Percentiles rank a stretch among this genome's conserved stretches.
Conservation (phyloP, 2,888 invertebrate species). For the Operophtera brumata region DNA sequence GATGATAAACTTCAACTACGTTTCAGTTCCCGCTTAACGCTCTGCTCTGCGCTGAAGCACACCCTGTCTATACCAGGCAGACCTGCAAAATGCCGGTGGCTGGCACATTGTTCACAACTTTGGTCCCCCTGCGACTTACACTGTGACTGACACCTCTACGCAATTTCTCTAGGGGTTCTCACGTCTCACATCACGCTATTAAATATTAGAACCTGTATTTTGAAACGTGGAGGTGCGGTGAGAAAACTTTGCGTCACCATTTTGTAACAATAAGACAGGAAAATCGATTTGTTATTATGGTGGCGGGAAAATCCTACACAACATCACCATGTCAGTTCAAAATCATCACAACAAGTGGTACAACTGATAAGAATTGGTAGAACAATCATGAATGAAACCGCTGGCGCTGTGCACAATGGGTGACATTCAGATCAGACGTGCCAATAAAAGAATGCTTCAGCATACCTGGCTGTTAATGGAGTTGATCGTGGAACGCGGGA, state of each 20-base stretch:
- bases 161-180: slow-evolving; percentile 9
- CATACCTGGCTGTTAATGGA: too few relatives aligned
- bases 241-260: too few relatives aligned
- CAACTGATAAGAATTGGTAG: background rate
- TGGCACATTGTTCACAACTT: slow-evolving; percentile 8
- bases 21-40: too few relatives aligned
- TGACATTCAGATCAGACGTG: background rate
- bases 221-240: background rate
- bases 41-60: too few relatives aligned
- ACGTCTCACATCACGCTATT: background rate
- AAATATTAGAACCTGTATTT: slow-evolving; percentile 1
- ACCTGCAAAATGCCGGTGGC: too few relatives aligned
- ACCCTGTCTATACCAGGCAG: too few relatives aligned
- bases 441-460: slow-evolving; percentile 2
- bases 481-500: background rate
- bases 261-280: too few relatives aligned
- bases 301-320: too few relatives aligned
- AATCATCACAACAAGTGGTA: background rate
- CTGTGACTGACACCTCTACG: slow-evolving; percentile 15
- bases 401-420: background rate
- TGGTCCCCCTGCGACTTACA: background rate
- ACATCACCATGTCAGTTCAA: background rate
- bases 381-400: slow-evolving; percentile 8
- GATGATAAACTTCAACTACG: too few relatives aligned
- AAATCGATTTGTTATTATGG: too few relatives aligned